Conservation (phyloP, 2,797 vertebrate genomes). For the Salarias fasciatus region DNA sequence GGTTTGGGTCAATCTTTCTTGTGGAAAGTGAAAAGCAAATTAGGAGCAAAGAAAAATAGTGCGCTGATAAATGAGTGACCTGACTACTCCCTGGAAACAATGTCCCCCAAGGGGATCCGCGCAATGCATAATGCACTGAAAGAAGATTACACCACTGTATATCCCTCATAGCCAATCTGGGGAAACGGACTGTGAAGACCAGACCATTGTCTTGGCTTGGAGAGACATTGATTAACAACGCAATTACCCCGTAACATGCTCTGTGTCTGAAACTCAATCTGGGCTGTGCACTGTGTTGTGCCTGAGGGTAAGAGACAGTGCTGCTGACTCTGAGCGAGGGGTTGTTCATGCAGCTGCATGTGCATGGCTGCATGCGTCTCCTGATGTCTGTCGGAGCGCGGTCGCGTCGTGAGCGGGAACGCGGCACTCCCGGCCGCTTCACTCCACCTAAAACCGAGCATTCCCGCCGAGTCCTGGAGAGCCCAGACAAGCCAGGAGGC, state of each 20-base stretch:
- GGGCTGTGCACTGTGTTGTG: conserved; percentile 56
- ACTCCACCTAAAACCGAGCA: conserved; percentile 50
- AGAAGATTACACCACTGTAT: conserved; percentile 80
- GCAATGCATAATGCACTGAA: conserved; percentile 70
- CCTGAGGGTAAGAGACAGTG: conserved; percentile 56
- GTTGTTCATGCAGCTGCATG: conserved; percentile 33
- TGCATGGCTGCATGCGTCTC: conserved; percentile 41
- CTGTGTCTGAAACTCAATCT: conserved; percentile 80
- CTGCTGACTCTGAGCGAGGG: conserved; percentile 38
- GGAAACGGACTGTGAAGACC: conserved; percentile 72
- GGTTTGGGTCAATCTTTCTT: conserved; percentile 32
- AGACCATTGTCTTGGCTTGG: conserved; percentile 76
- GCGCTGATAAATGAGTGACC: conserved; percentile 67
- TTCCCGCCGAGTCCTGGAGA: conserved; percentile 59
- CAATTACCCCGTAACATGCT: conserved; percentile 84
- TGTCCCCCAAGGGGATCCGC: conserved; percentile 50
- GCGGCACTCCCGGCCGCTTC: conserved; percentile 53
- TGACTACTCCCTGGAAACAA: conserved; percentile 57
- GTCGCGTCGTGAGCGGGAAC: conserved; percentile 47
- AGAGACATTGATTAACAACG: conserved; percentile 87
- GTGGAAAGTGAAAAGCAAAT: conserved; percentile 43
- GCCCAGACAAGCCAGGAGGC: conserved; percentile 52
- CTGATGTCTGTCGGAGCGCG: conserved; percentile 44
- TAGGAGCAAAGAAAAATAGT: conserved; percentile 47
- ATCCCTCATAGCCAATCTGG: conserved; percentile 73